A percentile compares a stretch with the other conserved stretches of the same genome.
Evolutionary conservation across 2,797 vertebrate species (phyloP).

Genomic region (Epinephelus malabaricus): DNA sequence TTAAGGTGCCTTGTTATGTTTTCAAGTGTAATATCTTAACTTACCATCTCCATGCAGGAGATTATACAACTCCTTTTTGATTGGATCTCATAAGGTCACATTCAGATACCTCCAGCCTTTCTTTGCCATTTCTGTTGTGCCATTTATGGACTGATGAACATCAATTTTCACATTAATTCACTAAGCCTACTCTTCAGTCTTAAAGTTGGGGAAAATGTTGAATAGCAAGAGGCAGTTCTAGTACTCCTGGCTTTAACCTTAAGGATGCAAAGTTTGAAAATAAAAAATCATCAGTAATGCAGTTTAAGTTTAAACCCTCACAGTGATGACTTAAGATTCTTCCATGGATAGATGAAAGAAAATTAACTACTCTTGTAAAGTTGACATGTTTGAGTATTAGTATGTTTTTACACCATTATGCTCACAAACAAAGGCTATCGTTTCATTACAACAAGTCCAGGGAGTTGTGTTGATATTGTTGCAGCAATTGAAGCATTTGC

Average conservation of each 20-base stretch:
- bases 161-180: neutral
- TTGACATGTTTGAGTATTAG: fast-evolving
- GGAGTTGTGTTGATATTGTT: no score
- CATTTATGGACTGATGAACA: neutral
- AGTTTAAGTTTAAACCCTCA: neutral
- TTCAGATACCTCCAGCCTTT: neutral
- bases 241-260: neutral
- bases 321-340: neutral
- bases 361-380: no score
- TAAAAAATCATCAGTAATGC: neutral
- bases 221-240: no score
- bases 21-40: no score
- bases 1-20: neutral
- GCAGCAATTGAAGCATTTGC: no score
- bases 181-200: neutral
- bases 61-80: neutral
- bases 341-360: neutral
- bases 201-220: neutral
- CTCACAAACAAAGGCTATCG: no score
- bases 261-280: neutral
- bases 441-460: neutral
- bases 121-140: neutral
- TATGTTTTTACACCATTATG: neutral
- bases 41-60: no score
- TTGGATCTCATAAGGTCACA: no score